A percentile compares a stretch with the other conserved stretches of the same genome.
Conservation (phyloP, 2,113 vertebrate species). For the Thunnus maccoyii region DNA sequence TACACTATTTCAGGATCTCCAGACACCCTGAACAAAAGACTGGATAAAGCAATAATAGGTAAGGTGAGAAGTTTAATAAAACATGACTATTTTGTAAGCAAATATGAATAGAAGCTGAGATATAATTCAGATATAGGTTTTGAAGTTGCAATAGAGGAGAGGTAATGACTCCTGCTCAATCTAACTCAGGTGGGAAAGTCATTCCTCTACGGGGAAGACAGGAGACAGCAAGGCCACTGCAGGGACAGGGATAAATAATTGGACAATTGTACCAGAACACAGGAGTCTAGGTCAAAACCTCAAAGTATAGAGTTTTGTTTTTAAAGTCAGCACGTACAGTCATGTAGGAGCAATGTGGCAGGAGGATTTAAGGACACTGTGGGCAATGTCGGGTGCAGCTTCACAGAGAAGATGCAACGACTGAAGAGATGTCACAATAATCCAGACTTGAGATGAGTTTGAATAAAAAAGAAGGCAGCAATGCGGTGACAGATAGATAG, state of each 20-base stretch:
- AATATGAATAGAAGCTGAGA: background rate
- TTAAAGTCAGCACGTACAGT: slow-evolving; percentile 36
- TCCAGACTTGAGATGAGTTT: no score
- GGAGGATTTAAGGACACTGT: no score
- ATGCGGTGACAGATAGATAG: slow-evolving; percentile 24
- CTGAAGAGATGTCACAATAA: background rate
- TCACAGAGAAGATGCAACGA: background rate
- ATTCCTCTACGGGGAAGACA: slow-evolving; percentile 54
- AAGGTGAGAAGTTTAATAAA: slow-evolving; percentile 17
- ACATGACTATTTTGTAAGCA: slow-evolving; percentile 14
- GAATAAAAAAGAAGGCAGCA: background rate
- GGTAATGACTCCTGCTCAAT: slow-evolving; percentile 58
- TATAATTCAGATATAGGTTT: slow-evolving; percentile 47
- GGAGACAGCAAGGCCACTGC: slow-evolving; percentile 59
- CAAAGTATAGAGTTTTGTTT: slow-evolving; percentile 55
- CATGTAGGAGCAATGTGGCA: background rate
- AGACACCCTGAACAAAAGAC: background rate
- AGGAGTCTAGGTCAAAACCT: slow-evolving; percentile 58
- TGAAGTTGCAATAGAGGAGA: slow-evolving; percentile 25
- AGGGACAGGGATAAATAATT: slow-evolving; percentile 65
- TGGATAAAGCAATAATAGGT: background rate
- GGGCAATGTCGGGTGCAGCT: background rate
- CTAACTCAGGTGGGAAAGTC: slow-evolving; percentile 58
- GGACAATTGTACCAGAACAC: slow-evolving; percentile 54
- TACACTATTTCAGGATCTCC: background rate